These are phyloP conservation scores for Alviniconcha strummeri DNA, from an alignment of 2,888 invertebrate species.

Conservation along the genomic window DNA sequence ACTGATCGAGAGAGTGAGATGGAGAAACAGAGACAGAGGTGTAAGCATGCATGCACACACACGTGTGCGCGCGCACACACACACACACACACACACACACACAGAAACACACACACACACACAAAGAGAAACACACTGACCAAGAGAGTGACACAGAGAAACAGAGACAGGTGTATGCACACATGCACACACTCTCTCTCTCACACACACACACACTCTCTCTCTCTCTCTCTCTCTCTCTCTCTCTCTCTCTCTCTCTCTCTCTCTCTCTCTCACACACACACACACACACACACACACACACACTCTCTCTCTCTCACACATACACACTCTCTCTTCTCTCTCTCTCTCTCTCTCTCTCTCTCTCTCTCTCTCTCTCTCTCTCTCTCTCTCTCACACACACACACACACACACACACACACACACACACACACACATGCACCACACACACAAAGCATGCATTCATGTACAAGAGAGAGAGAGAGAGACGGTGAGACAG, in stretches of 20 bases:
- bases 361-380: background rate
- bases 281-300: conserved; percentile 8
- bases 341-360: background rate
- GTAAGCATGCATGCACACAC: background rate
- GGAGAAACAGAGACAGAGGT: background rate
- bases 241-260: no score
- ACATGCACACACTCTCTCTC: no score
- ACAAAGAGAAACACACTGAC: background rate
- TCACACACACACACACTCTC: no score
- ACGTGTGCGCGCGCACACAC: background rate
- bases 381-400: background rate
- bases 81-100: background rate
- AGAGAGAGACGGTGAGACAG: background rate
- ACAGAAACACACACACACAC: background rate
- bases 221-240: no score
- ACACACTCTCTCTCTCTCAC: background rate
- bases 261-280: background rate
- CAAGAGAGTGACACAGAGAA: background rate
- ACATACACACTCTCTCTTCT: background rate
- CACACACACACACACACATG: background rate
- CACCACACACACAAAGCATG: background rate
- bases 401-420: background rate
- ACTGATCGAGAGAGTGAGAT: background rate
- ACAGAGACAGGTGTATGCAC: background rate
- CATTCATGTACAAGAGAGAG: background rate